Conservation (phyloP, 2,888 invertebrate genomes). For the Neuroscelio doddi region DNA sequence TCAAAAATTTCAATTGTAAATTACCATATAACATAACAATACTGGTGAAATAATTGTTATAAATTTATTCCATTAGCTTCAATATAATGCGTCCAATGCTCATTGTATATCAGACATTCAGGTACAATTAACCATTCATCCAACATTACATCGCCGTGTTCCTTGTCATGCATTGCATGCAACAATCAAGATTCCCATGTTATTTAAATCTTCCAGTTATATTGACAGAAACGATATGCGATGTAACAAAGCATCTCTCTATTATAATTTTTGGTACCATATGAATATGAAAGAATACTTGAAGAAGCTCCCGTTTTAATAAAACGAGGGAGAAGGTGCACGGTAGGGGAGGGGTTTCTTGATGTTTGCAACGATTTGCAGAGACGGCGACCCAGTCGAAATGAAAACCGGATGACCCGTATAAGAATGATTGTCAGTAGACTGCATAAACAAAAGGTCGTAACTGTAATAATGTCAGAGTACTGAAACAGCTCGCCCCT, state of each 20-base stretch:
- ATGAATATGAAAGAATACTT: conserved; percentile 3
- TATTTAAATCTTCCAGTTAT: neutral
- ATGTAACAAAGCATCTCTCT: no score
- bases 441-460: conserved; percentile 46
- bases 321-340: neutral
- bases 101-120: no score
- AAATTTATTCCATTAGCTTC: no score
- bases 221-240: neutral
- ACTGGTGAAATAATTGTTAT: no score
- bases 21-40: no score
- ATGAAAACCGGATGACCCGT: conserved; percentile 37
- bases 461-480: conserved; percentile 38
- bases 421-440: conserved; percentile 37
- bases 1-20: no score
- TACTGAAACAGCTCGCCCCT: conserved; percentile 28
- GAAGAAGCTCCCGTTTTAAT: neutral
- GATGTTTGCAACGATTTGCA: neutral
- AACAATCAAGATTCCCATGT: neutral
- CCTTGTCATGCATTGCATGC: neutral
- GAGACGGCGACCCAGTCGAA: conserved; percentile 9
- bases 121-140: conserved; percentile 24
- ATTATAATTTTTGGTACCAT: no score
- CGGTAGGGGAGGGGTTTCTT: neutral
- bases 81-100: no score
- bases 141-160: conserved; percentile 6